Base-by-base conservation (phyloP, 2,888 invertebrate species). In the Oscheius sp. region DNA sequence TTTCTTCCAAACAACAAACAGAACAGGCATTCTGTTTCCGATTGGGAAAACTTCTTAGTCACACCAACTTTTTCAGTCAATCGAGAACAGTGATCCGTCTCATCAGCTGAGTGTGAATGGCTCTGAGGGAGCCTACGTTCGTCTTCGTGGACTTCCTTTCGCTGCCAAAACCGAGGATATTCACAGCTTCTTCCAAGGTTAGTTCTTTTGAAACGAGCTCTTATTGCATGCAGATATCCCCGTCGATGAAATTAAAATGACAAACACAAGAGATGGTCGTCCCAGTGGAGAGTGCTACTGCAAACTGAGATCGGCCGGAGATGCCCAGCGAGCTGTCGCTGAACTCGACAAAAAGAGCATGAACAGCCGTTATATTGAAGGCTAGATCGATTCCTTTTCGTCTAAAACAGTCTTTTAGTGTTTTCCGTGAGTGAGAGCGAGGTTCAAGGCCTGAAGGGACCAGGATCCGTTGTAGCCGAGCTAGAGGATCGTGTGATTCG, bases 71-170 rank as follows among this genome's bases (percentile, higher is more conserved):
- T 42, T 42, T 42, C 42, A 42, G 42, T 42, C 42, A 7, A 7
- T 7, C 42, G 42, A 42, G 42, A 42, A 42, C 42, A 42, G 42
- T 7, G 42, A 42, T 42, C 42, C 42, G 3, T 42, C 7, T 7
- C 42, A 42, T 42, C 3, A 42, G 4, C 7, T 42, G 42, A 42
- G 7, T 42, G 42, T 42, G 42, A 42, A 42, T 42, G 42, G 42
- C 7, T 42, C 42, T 42, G 42, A 42, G 42, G 48, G 48, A 21
- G 21, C 21, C 4, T 63, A 21, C 48, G 70, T 70, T 1, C 79
- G 84, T 21, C 79, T 87, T 13, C 81, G 87, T n/a, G 87, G 87
- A 7, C 77, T 87, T 33, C 87, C 87, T 2, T 87, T 79, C 78
- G 77, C 80, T 32, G 81, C 84, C 0, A 75, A 73, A 7, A 82